Base-by-base conservation (phyloP, 2,888 invertebrate genomes). In the Epinotia ramella region DNA sequence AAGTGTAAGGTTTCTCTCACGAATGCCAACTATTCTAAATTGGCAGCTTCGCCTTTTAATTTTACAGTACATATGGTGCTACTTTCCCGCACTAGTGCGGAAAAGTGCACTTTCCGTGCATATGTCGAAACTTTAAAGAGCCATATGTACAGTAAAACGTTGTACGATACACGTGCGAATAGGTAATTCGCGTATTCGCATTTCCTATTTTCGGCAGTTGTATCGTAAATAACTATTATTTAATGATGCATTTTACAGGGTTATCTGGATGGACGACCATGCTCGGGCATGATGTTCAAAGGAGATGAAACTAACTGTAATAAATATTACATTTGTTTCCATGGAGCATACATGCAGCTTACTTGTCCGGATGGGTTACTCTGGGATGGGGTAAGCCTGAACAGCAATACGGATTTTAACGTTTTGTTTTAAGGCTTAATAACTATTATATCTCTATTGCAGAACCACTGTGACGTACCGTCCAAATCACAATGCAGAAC, bases 301-400 rank as follows among this genome's bases (percentile, higher is more conserved):
- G 87, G 96, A 0, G 96, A 97, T 83, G 93, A 95, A 18, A 86
- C 86, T 0, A 96, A 97, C 81, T 98, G 98, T 84, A 95, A 95
- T 79, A 97, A 97, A 85, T 98, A 98, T 85, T 97, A 97, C 80
- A 91, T 97, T 11, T 98, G 98, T 83, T 96, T 97, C 73, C 96
- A 97, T 82, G 97, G 97, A 24, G 91, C 95, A 69, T 95, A 97
- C 33, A 94, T 96, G 57, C 95, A 96, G 78, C 96, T 97, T 80
- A 91, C 94, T 3, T 98, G 98, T 85, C 97, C 98, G 0, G 90
- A 93, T 18, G 97, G 97, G 0, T 92, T 98, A 0, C 95, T 96
- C 80, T 98, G 98, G 97, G 97, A 97, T 86, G 95, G 95, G 88
- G 93, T 92, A 85, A 78, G 65, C 7, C 18, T 60, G 4, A 12